A percentile compares a stretch with the other conserved stretches of the same genome.
Conservation (phyloP, 2,113 vertebrate genomes). For the Corydoras maculifer region DNA sequence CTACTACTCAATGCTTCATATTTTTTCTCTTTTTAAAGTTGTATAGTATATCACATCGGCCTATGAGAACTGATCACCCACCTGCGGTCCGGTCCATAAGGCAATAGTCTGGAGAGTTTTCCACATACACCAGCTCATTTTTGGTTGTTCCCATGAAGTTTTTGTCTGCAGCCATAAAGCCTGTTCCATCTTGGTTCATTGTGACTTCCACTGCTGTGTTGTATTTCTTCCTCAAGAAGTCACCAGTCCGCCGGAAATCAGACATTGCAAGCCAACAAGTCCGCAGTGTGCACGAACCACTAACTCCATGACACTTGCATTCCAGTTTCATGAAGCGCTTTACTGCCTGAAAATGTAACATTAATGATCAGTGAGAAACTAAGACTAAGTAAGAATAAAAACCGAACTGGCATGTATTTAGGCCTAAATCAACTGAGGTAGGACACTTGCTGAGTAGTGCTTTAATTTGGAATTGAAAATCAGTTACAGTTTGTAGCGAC, state of each 20-base stretch:
- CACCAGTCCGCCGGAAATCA: slow-evolving; percentile 89
- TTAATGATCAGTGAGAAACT: slow-evolving; percentile 1
- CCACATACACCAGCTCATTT: slow-evolving; percentile 92
- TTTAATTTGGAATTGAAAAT: no score
- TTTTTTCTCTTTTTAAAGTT: neutral
- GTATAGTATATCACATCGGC: neutral
- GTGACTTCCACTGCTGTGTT: slow-evolving; percentile 92
- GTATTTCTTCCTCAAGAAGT: slow-evolving; percentile 89
- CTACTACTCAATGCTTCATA: no score
- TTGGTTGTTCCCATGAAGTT: slow-evolving; percentile 83
- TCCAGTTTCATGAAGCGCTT: slow-evolving; percentile 97
- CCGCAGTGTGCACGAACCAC: slow-evolving; percentile 91
- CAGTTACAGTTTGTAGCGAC: no score
- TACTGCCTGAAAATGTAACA: slow-evolving; percentile 74
- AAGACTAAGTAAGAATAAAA: neutral
- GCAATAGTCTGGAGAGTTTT: slow-evolving; percentile 96
- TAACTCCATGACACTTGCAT: slow-evolving; percentile 97
- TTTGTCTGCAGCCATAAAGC: slow-evolving; percentile 84
- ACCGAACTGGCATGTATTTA: no score
- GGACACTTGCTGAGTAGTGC: no score
- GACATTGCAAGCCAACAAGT: slow-evolving; percentile 96
- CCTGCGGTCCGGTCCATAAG: slow-evolving; percentile 88
- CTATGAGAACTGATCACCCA: slow-evolving; percentile 50
- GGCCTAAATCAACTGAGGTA: no score
- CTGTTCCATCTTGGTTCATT: slow-evolving; percentile 92